These are phyloP conservation scores for Mastacembelus armatus DNA, from an alignment of 2,797 vertebrate genomes.

Conservation along the genomic window DNA sequence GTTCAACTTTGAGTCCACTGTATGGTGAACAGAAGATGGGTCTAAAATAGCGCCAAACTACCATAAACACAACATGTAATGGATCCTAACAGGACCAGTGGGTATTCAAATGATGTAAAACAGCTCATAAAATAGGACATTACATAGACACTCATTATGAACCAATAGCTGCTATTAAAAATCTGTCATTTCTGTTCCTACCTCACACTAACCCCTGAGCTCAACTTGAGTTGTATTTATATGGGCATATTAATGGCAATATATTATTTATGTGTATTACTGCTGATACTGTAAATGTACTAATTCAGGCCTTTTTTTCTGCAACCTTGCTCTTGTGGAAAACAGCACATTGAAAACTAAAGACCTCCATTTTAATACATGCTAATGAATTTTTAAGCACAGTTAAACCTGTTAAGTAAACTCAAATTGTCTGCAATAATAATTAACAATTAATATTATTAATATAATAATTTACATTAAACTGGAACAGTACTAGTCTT, in stretches of 20 bases:
- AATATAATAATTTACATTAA: too few relatives aligned
- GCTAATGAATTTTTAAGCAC: neutral
- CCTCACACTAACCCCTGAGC: neutral
- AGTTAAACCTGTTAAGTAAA: neutral
- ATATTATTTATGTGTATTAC: too few relatives aligned
- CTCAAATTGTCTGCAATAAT: neutral
- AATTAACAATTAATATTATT: too few relatives aligned
- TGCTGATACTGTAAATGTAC: neutral
- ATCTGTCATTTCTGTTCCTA: neutral
- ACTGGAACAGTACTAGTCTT: neutral
- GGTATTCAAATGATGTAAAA: slow-evolving; percentile 19
- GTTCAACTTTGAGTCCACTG: slow-evolving; percentile 2
- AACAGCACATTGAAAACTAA: neutral
- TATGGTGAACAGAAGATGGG: slow-evolving; percentile 16
- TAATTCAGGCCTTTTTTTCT: neutral
- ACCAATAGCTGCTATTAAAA: neutral
- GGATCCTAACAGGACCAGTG: too few relatives aligned
- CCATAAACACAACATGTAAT: too few relatives aligned
- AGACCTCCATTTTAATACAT: neutral
- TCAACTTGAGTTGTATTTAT: neutral
- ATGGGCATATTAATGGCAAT: neutral
- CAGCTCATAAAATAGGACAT: neutral
- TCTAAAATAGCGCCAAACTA: slow-evolving; percentile 15
- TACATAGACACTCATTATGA: slow-evolving; percentile 1
- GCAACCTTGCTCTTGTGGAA: neutral